Conservation (phyloP, 2,888 invertebrate genomes). For the Lamellibrachia columna region DNA sequence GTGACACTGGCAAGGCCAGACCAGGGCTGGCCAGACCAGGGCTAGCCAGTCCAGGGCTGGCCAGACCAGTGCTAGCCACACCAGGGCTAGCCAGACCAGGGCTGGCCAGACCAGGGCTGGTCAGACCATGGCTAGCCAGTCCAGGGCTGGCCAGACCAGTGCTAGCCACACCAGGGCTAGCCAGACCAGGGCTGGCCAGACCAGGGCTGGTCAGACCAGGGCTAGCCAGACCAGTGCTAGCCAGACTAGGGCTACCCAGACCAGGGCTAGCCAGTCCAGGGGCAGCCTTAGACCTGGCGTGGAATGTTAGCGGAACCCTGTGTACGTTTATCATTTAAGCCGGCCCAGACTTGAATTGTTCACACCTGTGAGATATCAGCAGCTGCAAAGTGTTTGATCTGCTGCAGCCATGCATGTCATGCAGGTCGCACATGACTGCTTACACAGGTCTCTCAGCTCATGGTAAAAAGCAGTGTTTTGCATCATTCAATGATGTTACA, state of each 20-base stretch:
- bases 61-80: not conserved
- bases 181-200: not conserved
- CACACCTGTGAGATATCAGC: not conserved
- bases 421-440: no score
- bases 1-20: not conserved
- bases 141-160: not conserved
- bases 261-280: not conserved
- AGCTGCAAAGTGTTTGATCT: not conserved
- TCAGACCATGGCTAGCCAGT: no score
- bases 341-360: not conserved
- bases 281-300: not conserved
- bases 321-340: not conserved
- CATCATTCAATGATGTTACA: no score
- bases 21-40: no score
- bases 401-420: no score
- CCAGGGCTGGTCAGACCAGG: not conserved
- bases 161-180: not conserved
- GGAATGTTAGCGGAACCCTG: not conserved
- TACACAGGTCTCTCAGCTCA: no score
- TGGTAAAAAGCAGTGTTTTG: no score
- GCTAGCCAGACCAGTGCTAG: not conserved
- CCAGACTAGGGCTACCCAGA: not conserved
- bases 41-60: not conserved
- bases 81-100: no score
- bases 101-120: not conserved